Base-by-base conservation (phyloP, 2,797 vertebrate species). In the Peromyscus eremicus region DNA sequence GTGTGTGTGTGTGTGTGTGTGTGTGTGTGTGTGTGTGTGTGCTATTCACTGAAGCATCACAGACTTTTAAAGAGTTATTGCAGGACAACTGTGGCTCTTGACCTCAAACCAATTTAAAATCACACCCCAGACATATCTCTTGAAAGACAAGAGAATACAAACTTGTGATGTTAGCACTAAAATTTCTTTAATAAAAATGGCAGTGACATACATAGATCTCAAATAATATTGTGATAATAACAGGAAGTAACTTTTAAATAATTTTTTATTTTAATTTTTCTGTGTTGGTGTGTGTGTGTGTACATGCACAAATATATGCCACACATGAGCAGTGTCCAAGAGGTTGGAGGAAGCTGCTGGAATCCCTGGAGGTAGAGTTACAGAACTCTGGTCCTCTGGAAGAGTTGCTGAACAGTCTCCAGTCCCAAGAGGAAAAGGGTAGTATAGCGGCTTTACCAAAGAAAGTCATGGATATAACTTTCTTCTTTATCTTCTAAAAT, bases 121-220 rank as follows among this genome's bases (percentile, higher is more conserved):
- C 64, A 80, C 49, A 84, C 2, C 21, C 23, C 34, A 73, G 55
- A 40, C 34, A 49, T 34, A 37, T 0, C 5, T 95, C 37, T 79
- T 94, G 32, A 87, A 93, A 92, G 68, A 95, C 49, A 77, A 79
- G 34, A 82, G n/a, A 91, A 87, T 40, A 2, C 5, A 77, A 66
- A 37, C 55, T 43, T 75, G 55, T 60, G 11, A 46, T 16, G 66
- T 68, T 71, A 32, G 7, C 62, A 29, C 4, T 92, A 23, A 91
- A 23, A 13, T 87, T 94, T 21, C 32, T 89, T 86, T 88, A 64
- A 81, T 83, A 40, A 80, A 92, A 91, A 60, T 70, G 32, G 14
- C 46, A 96, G 70, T 46, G 34, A 43, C 71, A 85, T 49, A 32
- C 55, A 5, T 16, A 89, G 21, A 60, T 43, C 73, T 68, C 81